These are phyloP conservation scores for Petrocephalus zakoni DNA, from an alignment of 2,113 vertebrate species.

Conservation along the genomic window DNA sequence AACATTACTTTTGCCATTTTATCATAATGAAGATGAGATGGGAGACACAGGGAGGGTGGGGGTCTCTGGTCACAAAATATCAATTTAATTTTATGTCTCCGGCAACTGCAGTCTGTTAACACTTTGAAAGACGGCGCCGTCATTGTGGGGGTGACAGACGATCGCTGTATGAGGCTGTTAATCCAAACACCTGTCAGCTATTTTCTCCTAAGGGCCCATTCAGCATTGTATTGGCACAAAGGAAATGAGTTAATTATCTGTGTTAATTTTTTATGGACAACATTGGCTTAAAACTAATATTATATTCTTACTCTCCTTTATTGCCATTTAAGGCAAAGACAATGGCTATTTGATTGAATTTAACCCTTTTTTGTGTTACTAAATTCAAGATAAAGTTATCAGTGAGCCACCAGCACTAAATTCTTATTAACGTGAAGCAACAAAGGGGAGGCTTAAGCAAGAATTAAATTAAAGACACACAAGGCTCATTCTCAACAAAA, in stretches of 20 bases:
- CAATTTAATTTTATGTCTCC: conserved; percentile 5
- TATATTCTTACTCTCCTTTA: neutral
- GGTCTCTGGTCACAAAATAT: neutral
- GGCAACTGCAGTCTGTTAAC: neutral
- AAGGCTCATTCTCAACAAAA: neutral
- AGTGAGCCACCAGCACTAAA: neutral
- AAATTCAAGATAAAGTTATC: neutral
- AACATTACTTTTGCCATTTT: neutral
- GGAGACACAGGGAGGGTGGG: neutral
- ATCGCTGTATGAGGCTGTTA: neutral
- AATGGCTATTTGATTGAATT: neutral
- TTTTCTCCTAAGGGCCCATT: neutral
- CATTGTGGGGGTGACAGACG: neutral
- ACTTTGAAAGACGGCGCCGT: neutral
- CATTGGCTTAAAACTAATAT: neutral
- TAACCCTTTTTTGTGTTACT: neutral
- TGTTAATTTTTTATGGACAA: conserved; percentile 7
- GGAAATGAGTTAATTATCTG: conserved; percentile 26
- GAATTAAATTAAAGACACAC: neutral
- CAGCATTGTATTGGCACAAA: neutral
- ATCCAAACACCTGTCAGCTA: conserved; percentile 7
- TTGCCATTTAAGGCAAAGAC: neutral
- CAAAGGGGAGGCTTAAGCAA: neutral
- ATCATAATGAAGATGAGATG: neutral
- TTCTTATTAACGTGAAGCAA: neutral